A percentile compares a stretch with the other conserved stretches of the same genome.
Evolutionary conservation across 92 coral and sea anemone species (phyloP).

Genomic region (Porites evermanni): DNA sequence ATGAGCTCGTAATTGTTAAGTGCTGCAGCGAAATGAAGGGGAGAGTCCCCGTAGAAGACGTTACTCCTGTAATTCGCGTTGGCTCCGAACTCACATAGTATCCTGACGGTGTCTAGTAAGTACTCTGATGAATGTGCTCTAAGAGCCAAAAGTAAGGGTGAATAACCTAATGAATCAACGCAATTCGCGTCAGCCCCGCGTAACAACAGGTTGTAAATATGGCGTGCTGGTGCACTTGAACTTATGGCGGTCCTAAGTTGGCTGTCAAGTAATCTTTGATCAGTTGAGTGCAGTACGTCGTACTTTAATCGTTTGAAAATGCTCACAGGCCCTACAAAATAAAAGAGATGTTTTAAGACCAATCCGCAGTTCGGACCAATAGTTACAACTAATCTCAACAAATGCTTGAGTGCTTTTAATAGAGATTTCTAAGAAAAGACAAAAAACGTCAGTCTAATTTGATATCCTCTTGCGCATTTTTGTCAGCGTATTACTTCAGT

Average conservation of each 20-base stretch:
- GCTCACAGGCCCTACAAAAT: constrained; percentile 33
- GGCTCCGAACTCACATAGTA: constrained; percentile 87
- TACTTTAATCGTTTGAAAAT: constrained; percentile 53
- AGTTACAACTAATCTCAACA: too few relatives aligned
- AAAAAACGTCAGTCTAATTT: too few relatives aligned
- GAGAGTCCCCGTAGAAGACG: constrained; percentile 77
- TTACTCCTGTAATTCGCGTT: constrained; percentile 80
- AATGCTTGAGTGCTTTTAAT: too few relatives aligned
- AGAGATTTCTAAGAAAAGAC: too few relatives aligned
- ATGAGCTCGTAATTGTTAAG: constrained; percentile 24
- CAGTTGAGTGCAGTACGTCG: constrained; percentile 31
- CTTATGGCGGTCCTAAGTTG: constrained; percentile 64
- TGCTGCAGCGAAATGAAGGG: constrained; percentile 85
- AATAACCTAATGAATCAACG: constrained; percentile 69
- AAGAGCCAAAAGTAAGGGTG: constrained; percentile 70
- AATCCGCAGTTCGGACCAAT: too few relatives aligned
- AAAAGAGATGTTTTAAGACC: background rate
- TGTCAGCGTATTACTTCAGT: too few relatives aligned
- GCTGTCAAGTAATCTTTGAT: constrained; percentile 47
- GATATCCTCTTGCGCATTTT: too few relatives aligned
- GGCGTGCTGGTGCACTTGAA: constrained; percentile 47
- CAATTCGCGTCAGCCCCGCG: constrained; percentile 82
- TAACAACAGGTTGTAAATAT: constrained; percentile 50
- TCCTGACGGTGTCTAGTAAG: constrained; percentile 30
- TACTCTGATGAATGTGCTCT: constrained; percentile 40